A percentile compares a stretch with the other conserved stretches of the same genome.
phyloP scores from a whole-genome alignment of 2,113 vertebrate species.

The Tapirus terrestris region DNA sequence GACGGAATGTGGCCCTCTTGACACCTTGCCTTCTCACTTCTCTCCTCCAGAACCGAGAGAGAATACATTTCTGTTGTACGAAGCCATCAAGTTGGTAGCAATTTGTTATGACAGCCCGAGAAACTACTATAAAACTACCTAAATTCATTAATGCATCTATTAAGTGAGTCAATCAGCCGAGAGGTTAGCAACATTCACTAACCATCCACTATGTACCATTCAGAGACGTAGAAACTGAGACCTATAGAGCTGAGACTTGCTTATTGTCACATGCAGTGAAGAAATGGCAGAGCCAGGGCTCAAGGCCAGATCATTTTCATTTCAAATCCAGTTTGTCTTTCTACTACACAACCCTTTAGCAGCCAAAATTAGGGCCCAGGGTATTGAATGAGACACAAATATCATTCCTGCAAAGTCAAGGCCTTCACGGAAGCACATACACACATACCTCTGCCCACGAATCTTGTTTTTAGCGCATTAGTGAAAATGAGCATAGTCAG shows the following conservation, averaged over 20 bases:
- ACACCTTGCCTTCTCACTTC: background rate
- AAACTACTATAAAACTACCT: background rate
- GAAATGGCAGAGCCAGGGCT: background rate
- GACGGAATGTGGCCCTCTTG: accelerated
- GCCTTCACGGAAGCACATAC: background rate
- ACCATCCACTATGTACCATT: background rate
- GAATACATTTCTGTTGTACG: background rate
- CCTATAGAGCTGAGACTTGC: background rate
- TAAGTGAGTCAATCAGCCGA: background rate
- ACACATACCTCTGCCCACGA: background rate
- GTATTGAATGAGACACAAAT: background rate
- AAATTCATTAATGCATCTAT: background rate
- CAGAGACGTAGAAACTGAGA: background rate
- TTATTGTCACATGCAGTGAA: background rate
- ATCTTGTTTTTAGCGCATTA: background rate
- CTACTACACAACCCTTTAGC: background rate
- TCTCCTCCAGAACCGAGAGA: background rate
- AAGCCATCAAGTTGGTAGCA: background rate
- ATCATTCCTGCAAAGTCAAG: background rate
- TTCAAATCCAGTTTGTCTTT: background rate
- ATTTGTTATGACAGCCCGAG: background rate
- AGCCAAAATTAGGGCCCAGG: background rate
- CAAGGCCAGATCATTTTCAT: background rate
- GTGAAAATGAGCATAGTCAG: background rate
- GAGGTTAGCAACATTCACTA: background rate